Evolutionary conservation across 2,888 invertebrate genomes (phyloP).

Genomic region (Sclerodermus sp.): DNA sequence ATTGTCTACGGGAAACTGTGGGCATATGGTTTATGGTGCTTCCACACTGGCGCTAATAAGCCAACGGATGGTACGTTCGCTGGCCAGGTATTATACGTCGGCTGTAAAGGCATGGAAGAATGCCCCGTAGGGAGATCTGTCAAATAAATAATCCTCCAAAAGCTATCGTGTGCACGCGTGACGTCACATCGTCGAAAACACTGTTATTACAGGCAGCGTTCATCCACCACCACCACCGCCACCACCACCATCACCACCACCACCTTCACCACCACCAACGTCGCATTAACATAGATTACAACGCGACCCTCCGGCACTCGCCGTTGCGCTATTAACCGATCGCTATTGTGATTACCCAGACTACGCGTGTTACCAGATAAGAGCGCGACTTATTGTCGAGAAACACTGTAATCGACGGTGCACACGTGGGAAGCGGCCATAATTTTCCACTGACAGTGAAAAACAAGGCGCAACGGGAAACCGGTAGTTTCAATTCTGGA

Average conservation of each 20-base stretch:
- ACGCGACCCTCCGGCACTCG: constrained; percentile 20
- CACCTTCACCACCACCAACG: no score
- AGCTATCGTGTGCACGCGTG: constrained; percentile 19
- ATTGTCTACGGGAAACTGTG: neutral
- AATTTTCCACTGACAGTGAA: constrained; percentile 10
- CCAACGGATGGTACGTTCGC: constrained; percentile 9
- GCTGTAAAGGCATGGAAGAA: constrained; percentile 22
- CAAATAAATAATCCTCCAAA: constrained; percentile 39
- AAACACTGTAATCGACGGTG: constrained; percentile 12
- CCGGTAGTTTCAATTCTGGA: no score
- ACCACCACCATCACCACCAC: no score
- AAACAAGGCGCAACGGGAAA: neutral
- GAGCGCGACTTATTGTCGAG: constrained; percentile 10
- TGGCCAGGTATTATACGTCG: constrained; percentile 8
- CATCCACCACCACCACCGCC: constrained; percentile 31
- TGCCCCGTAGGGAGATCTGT: constrained; percentile 30
- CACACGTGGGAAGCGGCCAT: constrained; percentile 11
- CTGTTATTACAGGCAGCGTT: constrained; percentile 28
- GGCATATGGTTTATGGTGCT: constrained; percentile 13
- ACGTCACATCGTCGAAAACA: constrained; percentile 35
- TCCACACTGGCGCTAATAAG: constrained; percentile 17
- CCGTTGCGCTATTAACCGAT: constrained; percentile 13
- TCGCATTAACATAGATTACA: constrained; percentile 35
- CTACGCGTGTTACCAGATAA: constrained; percentile 3
- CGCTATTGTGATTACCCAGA: constrained; percentile 17